Evolutionary conservation across 2,888 invertebrate species (phyloP), one percentile per base, ranked within the genome.

Genomic region (Apomyelois bistriatella): DNA sequence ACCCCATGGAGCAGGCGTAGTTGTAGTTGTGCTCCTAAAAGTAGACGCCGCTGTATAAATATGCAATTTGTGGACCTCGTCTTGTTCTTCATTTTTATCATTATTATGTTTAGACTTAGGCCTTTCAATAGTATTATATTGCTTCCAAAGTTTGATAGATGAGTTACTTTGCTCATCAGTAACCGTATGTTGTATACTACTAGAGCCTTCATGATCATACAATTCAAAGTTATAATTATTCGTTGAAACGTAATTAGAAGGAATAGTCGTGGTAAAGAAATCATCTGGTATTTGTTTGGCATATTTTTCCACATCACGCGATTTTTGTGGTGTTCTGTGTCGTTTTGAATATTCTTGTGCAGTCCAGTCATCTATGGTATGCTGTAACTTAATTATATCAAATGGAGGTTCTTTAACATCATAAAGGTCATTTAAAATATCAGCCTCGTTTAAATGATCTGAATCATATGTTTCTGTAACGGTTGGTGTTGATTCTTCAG

Each of bases 321-420:
- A 83, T 55, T 82, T 90, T 64, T 91, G 90, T 1, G 88, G 82
- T 12, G 82, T 64, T 58, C 88, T 90, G 55, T 84, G 78, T 57
- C 81, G 80, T 53, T 91, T 91, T 0, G 93, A 92, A 74, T 92
- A 95, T 65, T 94, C 94, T 81, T 94, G 94, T 65, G 94, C 94
- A 0, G 96, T 96, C 96, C 96, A 96, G 58, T 94, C 94, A 65
- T 96, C 95, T 53, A 96, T 96, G 62, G 95, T 96, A 63, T 95
- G 95, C 72, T 96, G 96, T 36, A 96, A 82, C 68, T 93, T 93
- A 10, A 93, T 91, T 10, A 95, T 92, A 70, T 96, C 95, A 65
- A 95, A 94, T 0, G 93, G 91, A 30, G 91, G 91, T 59, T 92
- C 92, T 56, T 85, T 88, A 0, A 83, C 81, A 57, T 89, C 88